Evolutionary conservation across 2,113 vertebrate species (phyloP).

Genomic region (rabbit (Oryctolagus cuniculus)): mOryCun1.1 NC_091432.1:112457001-112457500

Average conservation of each 20-base stretch:
- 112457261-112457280: background rate
- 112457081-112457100: too few species aligned
- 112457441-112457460: background rate
- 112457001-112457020: rapidly evolving
- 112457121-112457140: background rate
- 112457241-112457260: background rate
- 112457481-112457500: background rate
- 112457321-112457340: background rate
- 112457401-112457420: background rate
- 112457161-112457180: background rate
- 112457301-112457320: background rate
- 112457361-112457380: background rate
- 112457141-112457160: background rate
- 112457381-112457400: background rate
- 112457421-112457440: background rate
- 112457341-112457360: too few species aligned
- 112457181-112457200: background rate
- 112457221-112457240: background rate
- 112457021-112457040: background rate
- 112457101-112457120: background rate
- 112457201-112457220: background rate
- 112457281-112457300: background rate
- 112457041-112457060: background rate
- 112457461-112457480: background rate
- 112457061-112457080: background rate